Percentiles rank a stretch among this genome's conserved stretches.
Evolutionary conservation across 2,797 vertebrate species (phyloP).

Genomic region (Cuculus canorus): DNA sequence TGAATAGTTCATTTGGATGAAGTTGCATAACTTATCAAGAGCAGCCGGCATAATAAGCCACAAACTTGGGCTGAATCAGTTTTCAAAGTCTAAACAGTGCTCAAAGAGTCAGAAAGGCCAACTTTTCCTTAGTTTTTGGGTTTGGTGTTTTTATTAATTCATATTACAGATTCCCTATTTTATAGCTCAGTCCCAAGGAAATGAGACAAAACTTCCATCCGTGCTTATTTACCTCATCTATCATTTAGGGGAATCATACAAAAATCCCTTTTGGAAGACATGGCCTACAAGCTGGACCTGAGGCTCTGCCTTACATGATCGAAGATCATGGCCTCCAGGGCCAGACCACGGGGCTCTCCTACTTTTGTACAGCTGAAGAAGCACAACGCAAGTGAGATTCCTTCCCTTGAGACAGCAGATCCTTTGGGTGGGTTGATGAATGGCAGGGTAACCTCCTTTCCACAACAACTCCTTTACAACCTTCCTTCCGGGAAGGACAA

Average conservation of each 20-base stretch:
- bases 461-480: background rate
- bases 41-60: background rate
- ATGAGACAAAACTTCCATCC: background rate
- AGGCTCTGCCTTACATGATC: background rate
- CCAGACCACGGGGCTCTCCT: background rate
- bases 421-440: background rate
- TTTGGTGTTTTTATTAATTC: background rate
- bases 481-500: no score
- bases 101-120: background rate
- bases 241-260: background rate
- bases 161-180: background rate
- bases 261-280: background rate
- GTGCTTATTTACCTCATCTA: background rate
- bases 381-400: background rate
- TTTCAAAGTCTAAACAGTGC: conserved; percentile 11
- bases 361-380: conserved; percentile 7
- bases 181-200: background rate
- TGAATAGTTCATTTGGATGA: conserved; percentile 50
- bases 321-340: background rate
- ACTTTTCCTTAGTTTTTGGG: background rate
- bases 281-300: rapidly evolving
- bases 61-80: background rate
- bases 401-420: background rate
- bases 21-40: conserved; percentile 55
- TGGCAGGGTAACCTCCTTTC: background rate